Percentiles rank a stretch among this genome's conserved stretches.
Evolutionary conservation across 2,888 invertebrate species (phyloP).

Genomic region (Agrilus mali): DNA sequence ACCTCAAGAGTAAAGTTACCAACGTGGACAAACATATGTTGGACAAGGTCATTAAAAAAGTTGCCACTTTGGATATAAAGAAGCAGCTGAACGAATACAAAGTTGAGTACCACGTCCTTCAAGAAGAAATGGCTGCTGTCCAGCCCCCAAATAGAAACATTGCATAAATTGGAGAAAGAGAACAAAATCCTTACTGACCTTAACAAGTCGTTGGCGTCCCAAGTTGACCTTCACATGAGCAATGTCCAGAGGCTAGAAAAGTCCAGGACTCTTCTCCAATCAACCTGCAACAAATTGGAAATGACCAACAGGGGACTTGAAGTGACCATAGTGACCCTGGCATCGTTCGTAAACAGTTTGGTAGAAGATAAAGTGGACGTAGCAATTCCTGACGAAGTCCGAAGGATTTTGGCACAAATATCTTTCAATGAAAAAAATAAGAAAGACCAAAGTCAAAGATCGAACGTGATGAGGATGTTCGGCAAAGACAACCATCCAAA

Average conservation of each 20-base stretch:
- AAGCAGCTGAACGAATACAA: conserved; percentile 82
- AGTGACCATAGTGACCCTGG: conserved; percentile 58
- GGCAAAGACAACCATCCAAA: conserved; percentile 21
- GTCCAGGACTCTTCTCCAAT: conserved; percentile 48
- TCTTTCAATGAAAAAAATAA: conserved; percentile 36
- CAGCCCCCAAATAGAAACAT: conserved; percentile 57
- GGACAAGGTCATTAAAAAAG: conserved; percentile 78
- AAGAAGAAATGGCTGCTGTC: conserved; percentile 79
- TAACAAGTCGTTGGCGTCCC: conserved; percentile 37
- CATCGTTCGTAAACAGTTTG: conserved; percentile 57
- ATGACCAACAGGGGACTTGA: conserved; percentile 60
- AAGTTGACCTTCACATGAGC: conserved; percentile 41
- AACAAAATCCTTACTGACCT: conserved; percentile 47
- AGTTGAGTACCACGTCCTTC: conserved; percentile 86
- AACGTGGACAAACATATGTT: conserved; percentile 53
- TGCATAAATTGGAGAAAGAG: conserved; percentile 52
- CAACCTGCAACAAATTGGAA: conserved; percentile 51
- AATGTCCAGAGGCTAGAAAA: conserved; percentile 55
- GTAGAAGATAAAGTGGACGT: conserved; percentile 47
- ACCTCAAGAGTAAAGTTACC: conserved; percentile 69
- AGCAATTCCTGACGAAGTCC: conserved; percentile 62
- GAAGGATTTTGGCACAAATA: conserved; percentile 57
- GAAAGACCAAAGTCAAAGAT: conserved; percentile 15
- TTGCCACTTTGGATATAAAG: conserved; percentile 52
- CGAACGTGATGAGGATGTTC: conserved; percentile 26